Evolutionary conservation across 2,888 invertebrate genomes (phyloP).

Genomic region (Monochamus alternatus): DNA sequence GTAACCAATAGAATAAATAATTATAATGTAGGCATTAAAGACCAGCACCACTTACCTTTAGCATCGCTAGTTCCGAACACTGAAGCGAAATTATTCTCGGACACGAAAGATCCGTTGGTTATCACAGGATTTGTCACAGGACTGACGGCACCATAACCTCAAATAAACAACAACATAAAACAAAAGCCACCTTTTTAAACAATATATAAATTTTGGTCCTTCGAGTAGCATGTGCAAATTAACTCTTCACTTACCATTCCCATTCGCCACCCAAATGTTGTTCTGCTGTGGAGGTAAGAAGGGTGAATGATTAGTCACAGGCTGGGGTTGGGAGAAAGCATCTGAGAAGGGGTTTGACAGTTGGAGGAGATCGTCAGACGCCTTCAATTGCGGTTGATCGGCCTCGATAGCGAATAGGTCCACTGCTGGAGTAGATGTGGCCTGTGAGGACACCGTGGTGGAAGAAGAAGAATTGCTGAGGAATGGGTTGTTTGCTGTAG

Average conservation of each 20-base stretch:
- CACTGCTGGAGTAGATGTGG: constrained; percentile 68
- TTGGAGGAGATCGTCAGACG: constrained; percentile 91
- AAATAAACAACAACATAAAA: constrained; percentile 41
- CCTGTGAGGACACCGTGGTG: constrained; percentile 55
- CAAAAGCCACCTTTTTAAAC: too few relatives aligned
- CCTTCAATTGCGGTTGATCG: constrained; percentile 73
- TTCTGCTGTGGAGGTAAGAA: constrained; percentile 57
- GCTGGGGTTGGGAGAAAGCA: constrained; percentile 65
- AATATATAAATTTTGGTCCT: not conserved
- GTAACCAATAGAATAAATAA: constrained; percentile 9
- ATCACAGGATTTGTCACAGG: constrained; percentile 69
- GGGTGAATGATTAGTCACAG: constrained; percentile 34
- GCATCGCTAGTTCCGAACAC: constrained; percentile 87
- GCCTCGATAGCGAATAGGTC: constrained; percentile 84
- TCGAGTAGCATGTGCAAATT: not conserved
- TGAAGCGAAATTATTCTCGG: constrained; percentile 90
- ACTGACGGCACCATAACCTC: constrained; percentile 67
- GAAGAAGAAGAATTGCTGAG: constrained; percentile 72
- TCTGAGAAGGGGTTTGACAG: constrained; percentile 94
- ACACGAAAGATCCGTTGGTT: constrained; percentile 77
- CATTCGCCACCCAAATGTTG: constrained; percentile 75
- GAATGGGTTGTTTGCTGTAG: constrained; percentile 87
- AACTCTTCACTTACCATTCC: constrained; percentile 67
- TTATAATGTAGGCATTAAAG: constrained; percentile 22
- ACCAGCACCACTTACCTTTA: constrained; percentile 61